Base-by-base conservation (phyloP, 2,113 vertebrate genomes). In the Pogona vitticeps region DNA sequence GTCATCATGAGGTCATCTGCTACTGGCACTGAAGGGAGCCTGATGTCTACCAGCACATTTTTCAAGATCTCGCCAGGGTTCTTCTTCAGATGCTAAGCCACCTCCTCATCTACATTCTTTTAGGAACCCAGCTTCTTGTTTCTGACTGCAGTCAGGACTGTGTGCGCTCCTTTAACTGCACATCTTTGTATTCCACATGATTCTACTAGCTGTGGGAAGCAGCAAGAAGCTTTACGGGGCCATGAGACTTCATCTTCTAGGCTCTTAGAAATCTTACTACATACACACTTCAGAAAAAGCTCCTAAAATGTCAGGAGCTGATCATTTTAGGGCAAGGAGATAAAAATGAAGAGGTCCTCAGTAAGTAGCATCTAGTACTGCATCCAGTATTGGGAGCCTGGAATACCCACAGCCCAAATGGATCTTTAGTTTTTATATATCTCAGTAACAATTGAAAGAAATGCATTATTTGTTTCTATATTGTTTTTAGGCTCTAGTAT, bases 381-480 rank as follows among this genome's bases (percentile, higher is more conserved):
- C 65, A 9, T 14, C 36, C 46, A 26, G 31, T 58, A 36, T 9
- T 10, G 71, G 46, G 46, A 33, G 33, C 52, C 56, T 73, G 36
- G 56, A 71, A n/a, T 38, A 72, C 12, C 38, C 31, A 33, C 42
- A 56, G 46, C 80, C 65, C 42, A 14, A 56, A 36, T 56, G 31
- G 56, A 70, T 56, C 20, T 26, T 88, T 92, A 93, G 91, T 93
- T 91, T 87, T 79, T 90, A 36, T 80, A n/a, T 90, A 91, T 92
- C 91, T 90, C 86, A 93, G 86, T 76, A 89, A 93, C 93, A 92
- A 86, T 90, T 85, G 72, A 89, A n/a, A 95, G 80, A 83, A 92
- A 91, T 83, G 91, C 92, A 92, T 92, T 92, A 92, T 94, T 93
- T 92, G 86, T 93, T 94, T 89, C 88, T 92, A 91, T 89, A 85